Conservation (phyloP, 2,797 vertebrate genomes). For the Acridotheres tristis region DNA sequence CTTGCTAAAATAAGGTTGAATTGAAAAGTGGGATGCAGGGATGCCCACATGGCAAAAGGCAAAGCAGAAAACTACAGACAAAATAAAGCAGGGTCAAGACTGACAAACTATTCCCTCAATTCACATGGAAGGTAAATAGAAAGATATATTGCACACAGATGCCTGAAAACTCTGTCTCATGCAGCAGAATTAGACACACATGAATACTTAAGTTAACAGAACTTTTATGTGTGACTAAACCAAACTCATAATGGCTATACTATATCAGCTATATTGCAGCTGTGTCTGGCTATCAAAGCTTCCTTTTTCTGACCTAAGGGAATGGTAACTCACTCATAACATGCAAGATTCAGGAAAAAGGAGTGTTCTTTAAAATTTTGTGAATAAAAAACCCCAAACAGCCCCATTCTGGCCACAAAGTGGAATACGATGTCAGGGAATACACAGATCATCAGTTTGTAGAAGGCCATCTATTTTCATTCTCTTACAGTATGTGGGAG, state of each 20-base stretch:
- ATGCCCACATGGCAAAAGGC: not conserved
- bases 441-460: not conserved
- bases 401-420: not conserved
- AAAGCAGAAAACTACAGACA: not conserved
- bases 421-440: not conserved
- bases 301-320: not conserved
- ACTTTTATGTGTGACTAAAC: conserved; percentile 23
- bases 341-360: not conserved
- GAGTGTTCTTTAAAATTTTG: not conserved
- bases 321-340: not conserved
- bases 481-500: not conserved
- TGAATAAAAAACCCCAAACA: accelerated
- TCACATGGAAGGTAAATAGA: not conserved
- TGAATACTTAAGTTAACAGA: conserved; percentile 21
- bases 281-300: not conserved
- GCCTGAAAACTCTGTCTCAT: not conserved
- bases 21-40: not conserved
- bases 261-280: not conserved
- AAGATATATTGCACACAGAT: conserved; percentile 7
- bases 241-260: not conserved
- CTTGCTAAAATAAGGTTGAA: not conserved
- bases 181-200: conserved; percentile 27
- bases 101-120: not conserved
- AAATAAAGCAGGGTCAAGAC: not conserved
- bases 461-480: not conserved